phyloP scores from a whole-genome alignment of 2,888 invertebrate species.

The Leptinotarsa tumamoca region DNA sequence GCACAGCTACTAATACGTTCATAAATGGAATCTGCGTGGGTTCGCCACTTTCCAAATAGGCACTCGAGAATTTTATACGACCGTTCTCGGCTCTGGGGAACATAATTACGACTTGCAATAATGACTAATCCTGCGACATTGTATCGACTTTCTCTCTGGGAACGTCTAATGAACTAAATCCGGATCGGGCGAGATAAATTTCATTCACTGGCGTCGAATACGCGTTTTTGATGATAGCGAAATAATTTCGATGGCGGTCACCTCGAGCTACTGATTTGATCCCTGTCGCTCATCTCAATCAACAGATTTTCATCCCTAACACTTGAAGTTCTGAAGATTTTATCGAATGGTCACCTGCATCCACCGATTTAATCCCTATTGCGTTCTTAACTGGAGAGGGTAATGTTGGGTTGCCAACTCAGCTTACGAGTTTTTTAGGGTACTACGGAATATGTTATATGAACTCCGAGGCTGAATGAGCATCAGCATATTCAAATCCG shows the following conservation, averaged over 20 bases:
- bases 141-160: constrained; percentile 16
- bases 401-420: too few relatives aligned
- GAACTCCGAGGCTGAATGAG: too few relatives aligned
- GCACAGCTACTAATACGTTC: constrained; percentile 2
- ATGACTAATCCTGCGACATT: constrained; percentile 14
- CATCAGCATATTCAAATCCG: too few relatives aligned
- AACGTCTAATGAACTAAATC: constrained; percentile 5
- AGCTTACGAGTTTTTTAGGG: too few relatives aligned
- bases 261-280: too few relatives aligned
- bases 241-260: too few relatives aligned
- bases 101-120: constrained; percentile 2
- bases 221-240: not conserved
- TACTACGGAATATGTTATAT: too few relatives aligned
- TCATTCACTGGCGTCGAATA: not conserved
- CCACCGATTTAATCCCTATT: not conserved
- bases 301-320: not conserved
- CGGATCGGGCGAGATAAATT: not conserved
- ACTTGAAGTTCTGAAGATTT: not conserved
- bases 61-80: not conserved
- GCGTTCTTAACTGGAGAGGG: not conserved
- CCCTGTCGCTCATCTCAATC: not conserved
- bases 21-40: constrained; percentile 13
- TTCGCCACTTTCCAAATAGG: not conserved
- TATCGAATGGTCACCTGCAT: not conserved
- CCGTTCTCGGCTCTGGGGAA: not conserved